Percentiles rank a stretch among this genome's conserved stretches.
Conservation (phyloP, 2,113 vertebrate genomes). For the Burhinus oedicnemus region DNA sequence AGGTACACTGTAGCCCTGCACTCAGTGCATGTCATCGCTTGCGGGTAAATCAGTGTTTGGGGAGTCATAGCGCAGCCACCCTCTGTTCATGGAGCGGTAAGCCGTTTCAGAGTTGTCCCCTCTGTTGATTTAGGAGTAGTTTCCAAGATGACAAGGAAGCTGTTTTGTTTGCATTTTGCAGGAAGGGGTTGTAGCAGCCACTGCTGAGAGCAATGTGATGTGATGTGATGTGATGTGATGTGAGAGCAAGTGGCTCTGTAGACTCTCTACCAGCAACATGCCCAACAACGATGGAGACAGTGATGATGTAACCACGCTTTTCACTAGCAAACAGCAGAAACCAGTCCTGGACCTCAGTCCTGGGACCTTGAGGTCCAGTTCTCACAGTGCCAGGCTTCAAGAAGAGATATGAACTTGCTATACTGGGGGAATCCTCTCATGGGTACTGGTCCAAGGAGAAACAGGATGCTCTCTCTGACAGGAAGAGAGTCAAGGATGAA, state of each 20-base stretch:
- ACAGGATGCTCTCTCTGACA: not conserved
- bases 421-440: not conserved
- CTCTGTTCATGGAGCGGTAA: not conserved
- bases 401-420: not conserved
- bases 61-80: not conserved
- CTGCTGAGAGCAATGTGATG: not conserved
- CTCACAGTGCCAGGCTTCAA: not conserved
- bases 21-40: not conserved
- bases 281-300: not conserved
- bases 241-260: not conserved
- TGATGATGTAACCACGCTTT: not conserved
- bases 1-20: not conserved
- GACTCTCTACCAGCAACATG: not conserved
- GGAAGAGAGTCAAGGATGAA: not conserved
- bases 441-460: not conserved
- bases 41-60: rapidly evolving
- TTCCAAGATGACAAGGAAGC: not conserved
- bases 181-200: not conserved
- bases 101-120: not conserved
- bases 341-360: not conserved
- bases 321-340: not conserved
- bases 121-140: not conserved
- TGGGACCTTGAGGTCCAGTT: not conserved
- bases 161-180: not conserved
- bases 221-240: no score